Evolutionary conservation across 2,113 vertebrate species (phyloP), one percentile per base, ranked within the genome.

Genomic region (Columbina picui): DNA sequence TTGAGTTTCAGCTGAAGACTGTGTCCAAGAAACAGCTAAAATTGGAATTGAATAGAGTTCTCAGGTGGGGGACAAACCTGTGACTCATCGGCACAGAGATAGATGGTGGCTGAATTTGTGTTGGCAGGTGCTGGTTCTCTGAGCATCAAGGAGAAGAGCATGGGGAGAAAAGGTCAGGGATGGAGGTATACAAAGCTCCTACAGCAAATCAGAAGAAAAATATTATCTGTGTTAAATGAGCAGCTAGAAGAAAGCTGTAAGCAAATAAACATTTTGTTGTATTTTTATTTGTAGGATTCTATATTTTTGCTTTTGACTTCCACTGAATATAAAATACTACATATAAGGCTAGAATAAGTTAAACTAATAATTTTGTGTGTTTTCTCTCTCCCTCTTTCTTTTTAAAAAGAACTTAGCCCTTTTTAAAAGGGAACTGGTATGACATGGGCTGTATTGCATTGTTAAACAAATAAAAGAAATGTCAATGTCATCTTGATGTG

Each of bases 21-120:
- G 39, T 36, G 53, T 90, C 91, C 74, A 91, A 78, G 55, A 94
- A 90, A 38, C 30, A 73, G 53, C 61, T 91, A 87, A 91, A 94
- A 88, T 69, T 93, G 93, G 81, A 84, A 76, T 10, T 68, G 84
- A 79, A 95, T 81, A 22, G 55, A 30, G 50, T 77, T 88, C 67
- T 90, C 74, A 85, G 92, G 78, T 96, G 18, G n/a, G 55, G 55
- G 12, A 87, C 70, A 92, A 74, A 91, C 50, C 39, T 84, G 30
- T 96, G 95, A 96, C 76, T 92, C 94, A 94, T 82, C n/a, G 52
- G 57, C 57, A 45, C 57, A 17, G 81, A 79, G 84, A 55, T 55
- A 63, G 89, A 41, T 93, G 61, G 55, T 85, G 45, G 57, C 67
- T 91, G 84, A 87, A 68, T 89, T 94, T 85, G 59, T 76, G n/a